These are phyloP conservation scores for Leucoraja erinaceus DNA, from an alignment of 2,113 vertebrate species.

Conservation along the genomic window DNA sequence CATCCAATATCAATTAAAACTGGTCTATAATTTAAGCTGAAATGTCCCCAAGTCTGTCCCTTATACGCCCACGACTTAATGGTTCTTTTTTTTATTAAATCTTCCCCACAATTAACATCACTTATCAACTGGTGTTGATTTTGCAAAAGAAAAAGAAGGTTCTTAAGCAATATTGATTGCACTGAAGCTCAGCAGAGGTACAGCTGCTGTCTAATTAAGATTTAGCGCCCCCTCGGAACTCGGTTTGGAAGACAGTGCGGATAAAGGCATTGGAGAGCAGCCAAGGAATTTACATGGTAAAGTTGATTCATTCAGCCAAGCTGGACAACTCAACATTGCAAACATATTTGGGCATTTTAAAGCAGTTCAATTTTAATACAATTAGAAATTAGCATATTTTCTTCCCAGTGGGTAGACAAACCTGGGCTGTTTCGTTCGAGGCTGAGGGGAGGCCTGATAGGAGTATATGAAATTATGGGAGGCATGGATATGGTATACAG, in stretches of 20 bases:
- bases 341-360: slow-evolving; percentile 44
- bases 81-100: neutral
- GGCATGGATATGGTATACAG: too few relatives aligned
- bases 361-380: neutral
- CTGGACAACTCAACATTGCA: slow-evolving; percentile 45
- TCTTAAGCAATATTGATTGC: slow-evolving; percentile 23
- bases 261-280: neutral
- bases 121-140: neutral
- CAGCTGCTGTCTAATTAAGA: slow-evolving; percentile 49
- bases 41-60: neutral
- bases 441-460: too few relatives aligned
- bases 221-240: slow-evolving; percentile 44
- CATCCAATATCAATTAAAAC: neutral
- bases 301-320: neutral
- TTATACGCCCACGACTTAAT: neutral
- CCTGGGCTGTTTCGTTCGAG: too few relatives aligned
- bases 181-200: slow-evolving; percentile 33
- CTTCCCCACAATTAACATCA: neutral
- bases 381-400: neutral
- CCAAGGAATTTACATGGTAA: neutral
- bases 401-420: neutral
- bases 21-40: neutral
- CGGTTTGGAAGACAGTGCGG: slow-evolving; percentile 42
- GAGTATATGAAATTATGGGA: too few relatives aligned
- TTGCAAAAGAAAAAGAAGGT: neutral